Base-by-base conservation (phyloP, 2,888 invertebrate genomes). In the Sabellastarte sp. region DNA sequence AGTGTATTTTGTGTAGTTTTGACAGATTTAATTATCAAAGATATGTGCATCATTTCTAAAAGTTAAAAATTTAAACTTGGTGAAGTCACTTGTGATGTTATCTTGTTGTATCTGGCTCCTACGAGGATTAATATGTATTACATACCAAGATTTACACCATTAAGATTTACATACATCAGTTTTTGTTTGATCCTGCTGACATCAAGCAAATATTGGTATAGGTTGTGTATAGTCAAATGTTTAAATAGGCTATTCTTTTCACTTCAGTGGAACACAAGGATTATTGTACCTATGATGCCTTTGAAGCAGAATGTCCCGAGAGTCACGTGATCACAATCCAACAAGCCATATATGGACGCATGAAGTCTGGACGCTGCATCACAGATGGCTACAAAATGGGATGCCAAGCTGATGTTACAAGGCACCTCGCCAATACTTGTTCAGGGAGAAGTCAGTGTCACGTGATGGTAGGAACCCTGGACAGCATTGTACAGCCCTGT, bases 401-500 rank as follows among this genome's bases (percentile, higher is more conserved):
- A 28, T 72, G 72, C 63, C 64, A 61, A 33, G 63, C 65, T 30
- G 72, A 72, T 59, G 66, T 72, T 50, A 69, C 61, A 28, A 30
- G 50, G 24, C 56, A 63, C 63, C 56, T 69, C n/a, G 63, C 61
- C 30, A 58, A 58, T n/a, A 26, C 32, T 24, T 69, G 69, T 30
- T 60, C 67, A 5, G 64, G 72, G 29, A 50, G 63, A 33, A 58
- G 55, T 20, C 53, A 63, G 56, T 71, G 71, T 53, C 41, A 57
- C 5, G 55, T 69, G 26, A 33, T 66, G 10, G 71, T 71, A 4
- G 71, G 70, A 5, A 63, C 63, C 30, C 33, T 71, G 51, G 69
- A 71, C 50, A 59, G 60, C n/a, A 59, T 70, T 3, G 69, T 68
- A 30, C 71, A 71, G 59, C 71, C 71, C 3, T 71, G 71, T 55